Conservation (phyloP, 1,140 invertebrate genomes). For the Danaus plexippus region DNA sequence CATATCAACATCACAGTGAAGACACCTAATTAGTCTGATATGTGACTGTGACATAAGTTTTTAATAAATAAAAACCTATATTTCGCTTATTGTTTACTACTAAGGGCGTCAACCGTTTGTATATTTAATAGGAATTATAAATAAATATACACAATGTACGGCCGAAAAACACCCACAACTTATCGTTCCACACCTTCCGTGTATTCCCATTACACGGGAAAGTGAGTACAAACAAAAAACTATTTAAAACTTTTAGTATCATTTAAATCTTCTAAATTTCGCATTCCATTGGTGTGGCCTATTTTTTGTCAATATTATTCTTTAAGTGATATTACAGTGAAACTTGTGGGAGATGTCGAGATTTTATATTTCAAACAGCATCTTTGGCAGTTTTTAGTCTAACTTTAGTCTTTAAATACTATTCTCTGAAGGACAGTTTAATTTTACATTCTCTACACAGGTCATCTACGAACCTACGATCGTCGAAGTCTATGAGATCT, state of each 20-base stretch:
- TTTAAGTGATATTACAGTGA: too few species aligned
- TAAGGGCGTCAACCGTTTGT: constrained; percentile 26
- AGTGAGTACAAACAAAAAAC: constrained; percentile 48
- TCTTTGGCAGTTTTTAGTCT: too few species aligned
- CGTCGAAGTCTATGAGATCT: constrained; percentile 82
- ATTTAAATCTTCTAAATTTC: too few species aligned
- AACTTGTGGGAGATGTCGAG: too few species aligned
- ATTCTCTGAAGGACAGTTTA: too few species aligned
- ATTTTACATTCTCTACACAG: constrained; percentile 16
- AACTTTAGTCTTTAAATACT: too few species aligned
- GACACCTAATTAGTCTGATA: not conserved
- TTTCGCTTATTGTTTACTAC: not conserved
- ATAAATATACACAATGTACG: constrained; percentile 53
- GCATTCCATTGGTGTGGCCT: too few species aligned
- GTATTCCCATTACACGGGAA: constrained; percentile 86
- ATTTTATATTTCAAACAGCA: too few species aligned
- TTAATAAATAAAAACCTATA: constrained; percentile 5
- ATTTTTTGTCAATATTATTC: too few species aligned
- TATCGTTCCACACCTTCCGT: constrained; percentile 88
- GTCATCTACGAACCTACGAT: constrained; percentile 85
- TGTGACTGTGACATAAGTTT: not conserved
- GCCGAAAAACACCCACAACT: constrained; percentile 78
- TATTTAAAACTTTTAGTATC: not conserved
- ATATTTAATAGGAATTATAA: not conserved
- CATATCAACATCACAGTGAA: not conserved